These are phyloP conservation scores for Propithecus perrieri DNA, from an alignment of 2,797 vertebrate genomes.

Conservation along the genomic window DNA sequence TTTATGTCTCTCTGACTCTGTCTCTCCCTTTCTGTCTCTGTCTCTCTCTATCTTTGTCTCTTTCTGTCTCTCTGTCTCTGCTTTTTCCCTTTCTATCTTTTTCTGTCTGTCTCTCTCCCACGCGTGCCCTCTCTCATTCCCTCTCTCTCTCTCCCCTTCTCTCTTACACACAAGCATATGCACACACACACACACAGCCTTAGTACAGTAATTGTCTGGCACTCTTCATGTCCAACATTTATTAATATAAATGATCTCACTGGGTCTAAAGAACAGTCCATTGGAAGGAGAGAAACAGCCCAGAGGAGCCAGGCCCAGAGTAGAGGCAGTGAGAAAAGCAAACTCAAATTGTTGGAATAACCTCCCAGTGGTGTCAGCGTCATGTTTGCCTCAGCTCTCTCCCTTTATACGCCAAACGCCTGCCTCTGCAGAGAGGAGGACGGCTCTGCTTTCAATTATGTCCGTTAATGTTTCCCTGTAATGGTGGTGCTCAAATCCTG, in stretches of 20 bases:
- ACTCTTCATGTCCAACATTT: background rate
- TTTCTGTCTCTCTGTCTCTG: background rate
- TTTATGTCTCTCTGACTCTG: background rate
- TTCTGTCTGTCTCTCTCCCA: background rate
- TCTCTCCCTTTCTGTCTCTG: background rate
- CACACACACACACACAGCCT: background rate
- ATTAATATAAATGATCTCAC: background rate
- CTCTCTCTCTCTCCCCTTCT: background rate
- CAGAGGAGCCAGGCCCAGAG: background rate
- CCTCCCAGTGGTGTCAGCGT: rapidly evolving
- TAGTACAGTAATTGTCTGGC: background rate
- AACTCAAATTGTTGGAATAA: background rate
- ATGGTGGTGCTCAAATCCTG: background rate
- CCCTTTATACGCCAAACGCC: rapidly evolving
- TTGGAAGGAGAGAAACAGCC: background rate
- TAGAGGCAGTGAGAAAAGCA: background rate
- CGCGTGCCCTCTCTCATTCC: background rate
- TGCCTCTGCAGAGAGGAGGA: background rate
- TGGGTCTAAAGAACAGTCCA: background rate
- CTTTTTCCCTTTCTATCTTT: background rate
- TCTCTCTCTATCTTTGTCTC: background rate
- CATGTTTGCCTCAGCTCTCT: background rate
- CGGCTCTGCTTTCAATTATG: background rate
- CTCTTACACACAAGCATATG: background rate
- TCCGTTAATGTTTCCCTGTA: background rate